A percentile compares a stretch with the other conserved stretches of the same genome.
These are phyloP conservation scores for Anthophora plumipes DNA, from an alignment of 2,888 invertebrate species.

Conservation along the genomic window DNA sequence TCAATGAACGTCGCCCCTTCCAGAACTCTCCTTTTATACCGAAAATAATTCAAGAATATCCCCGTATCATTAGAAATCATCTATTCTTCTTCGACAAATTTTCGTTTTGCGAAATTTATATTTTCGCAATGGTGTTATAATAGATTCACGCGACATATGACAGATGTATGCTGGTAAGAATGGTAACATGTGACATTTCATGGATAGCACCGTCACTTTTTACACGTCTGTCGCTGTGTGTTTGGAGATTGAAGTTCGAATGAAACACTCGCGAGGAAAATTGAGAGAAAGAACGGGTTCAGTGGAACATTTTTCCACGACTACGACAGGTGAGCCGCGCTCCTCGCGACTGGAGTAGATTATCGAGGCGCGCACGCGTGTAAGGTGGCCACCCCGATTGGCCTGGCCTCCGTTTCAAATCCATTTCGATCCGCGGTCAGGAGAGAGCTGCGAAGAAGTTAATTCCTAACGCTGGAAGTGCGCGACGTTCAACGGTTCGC, in stretches of 20 bases:
- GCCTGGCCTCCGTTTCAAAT: constrained; percentile 45
- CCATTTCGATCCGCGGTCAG: constrained; percentile 50
- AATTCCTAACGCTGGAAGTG: constrained; percentile 7
- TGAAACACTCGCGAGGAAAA: not conserved
- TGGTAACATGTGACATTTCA: constrained; percentile 1
- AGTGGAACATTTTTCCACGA: constrained; percentile 35
- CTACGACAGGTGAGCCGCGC: constrained; percentile 32
- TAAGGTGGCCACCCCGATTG: constrained; percentile 12
- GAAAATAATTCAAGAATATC: not conserved
- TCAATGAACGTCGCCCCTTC: not conserved
- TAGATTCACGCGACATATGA: not conserved
- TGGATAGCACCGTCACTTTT: not conserved
- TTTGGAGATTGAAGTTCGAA: not conserved
- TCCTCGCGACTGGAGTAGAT: constrained; percentile 49
- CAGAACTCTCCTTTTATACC: not conserved
- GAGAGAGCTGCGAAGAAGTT: constrained; percentile 12
- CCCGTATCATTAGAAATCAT: not conserved
- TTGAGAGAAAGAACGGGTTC: constrained; percentile 5
- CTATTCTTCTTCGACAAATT: not conserved
- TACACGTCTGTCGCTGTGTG: not conserved
- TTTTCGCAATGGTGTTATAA: not conserved
- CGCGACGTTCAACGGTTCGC: constrained; percentile 18
- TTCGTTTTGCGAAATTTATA: not conserved
- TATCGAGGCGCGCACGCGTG: constrained; percentile 45
- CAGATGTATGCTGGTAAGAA: not conserved